Conservation (phyloP, 2,888 invertebrate species). For the Sarcophaga variegata region DNA sequence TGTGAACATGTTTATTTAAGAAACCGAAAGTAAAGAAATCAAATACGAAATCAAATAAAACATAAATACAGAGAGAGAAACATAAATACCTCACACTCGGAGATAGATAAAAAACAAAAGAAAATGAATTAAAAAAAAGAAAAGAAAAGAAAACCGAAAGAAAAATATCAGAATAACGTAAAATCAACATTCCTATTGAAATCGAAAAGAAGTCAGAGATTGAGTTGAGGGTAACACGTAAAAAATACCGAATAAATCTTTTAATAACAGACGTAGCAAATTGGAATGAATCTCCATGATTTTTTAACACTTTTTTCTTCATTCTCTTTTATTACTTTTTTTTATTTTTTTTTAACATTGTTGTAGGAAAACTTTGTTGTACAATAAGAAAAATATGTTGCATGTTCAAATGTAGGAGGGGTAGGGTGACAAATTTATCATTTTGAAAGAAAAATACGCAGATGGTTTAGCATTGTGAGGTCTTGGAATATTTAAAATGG, state of each 20-base stretch:
- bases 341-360: too few species aligned
- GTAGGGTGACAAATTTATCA: too few species aligned
- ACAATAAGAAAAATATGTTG: too few species aligned
- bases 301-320: conserved; percentile 2
- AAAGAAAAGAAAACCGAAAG: neutral
- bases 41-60: conserved; percentile 24
- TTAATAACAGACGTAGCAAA: conserved; percentile 2
- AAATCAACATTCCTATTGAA: too few species aligned
- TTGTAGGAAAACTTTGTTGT: too few species aligned
- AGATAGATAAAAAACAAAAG: neutral
- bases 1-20: conserved; percentile 46
- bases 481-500: too few species aligned
- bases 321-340: too few species aligned
- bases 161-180: neutral
- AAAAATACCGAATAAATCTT: conserved; percentile 8
- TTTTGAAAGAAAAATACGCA: too few species aligned
- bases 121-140: neutral
- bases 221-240: neutral
- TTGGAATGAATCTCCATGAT: neutral
- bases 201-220: neutral
- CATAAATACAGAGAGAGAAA: conserved; percentile 29
- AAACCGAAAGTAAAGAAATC: conserved; percentile 51
- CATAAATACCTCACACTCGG: too few species aligned
- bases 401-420: too few species aligned
- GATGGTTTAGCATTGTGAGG: too few species aligned